phyloP scores from a whole-genome alignment of 2,797 vertebrate genomes.

The Gymnoscopelus braueri region DNA sequence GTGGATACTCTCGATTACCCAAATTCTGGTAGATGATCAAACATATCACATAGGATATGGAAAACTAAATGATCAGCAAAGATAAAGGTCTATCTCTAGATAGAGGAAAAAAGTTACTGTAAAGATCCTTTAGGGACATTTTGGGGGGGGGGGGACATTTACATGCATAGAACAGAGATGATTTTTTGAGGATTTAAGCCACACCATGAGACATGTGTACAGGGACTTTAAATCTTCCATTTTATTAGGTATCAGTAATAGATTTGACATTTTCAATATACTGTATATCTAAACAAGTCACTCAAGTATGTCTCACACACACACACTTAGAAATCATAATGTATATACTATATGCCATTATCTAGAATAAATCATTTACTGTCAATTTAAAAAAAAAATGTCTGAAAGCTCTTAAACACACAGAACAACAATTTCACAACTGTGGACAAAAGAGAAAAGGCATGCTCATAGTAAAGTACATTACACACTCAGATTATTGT shows the following conservation, averaged over 20 bases:
- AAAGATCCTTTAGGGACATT: background rate
- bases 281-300: conserved; percentile 60
- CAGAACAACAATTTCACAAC: conserved; percentile 55
- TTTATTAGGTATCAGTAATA: conserved; percentile 71
- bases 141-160: too few relatives aligned
- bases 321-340: conserved; percentile 49
- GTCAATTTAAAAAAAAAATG: conserved; percentile 40
- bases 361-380: conserved; percentile 34
- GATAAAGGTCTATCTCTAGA: too few relatives aligned
- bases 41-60: too few relatives aligned
- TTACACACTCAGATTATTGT: conserved; percentile 48
- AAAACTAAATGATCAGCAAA: too few relatives aligned
- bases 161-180: too few relatives aligned
- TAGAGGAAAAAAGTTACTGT: background rate
- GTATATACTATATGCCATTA: conserved; percentile 47
- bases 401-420: conserved; percentile 14
- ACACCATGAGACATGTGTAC: too few relatives aligned
- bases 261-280: conserved; percentile 54
- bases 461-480: conserved; percentile 69
- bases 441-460: conserved; percentile 58
- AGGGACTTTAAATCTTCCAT: conserved; percentile 16
- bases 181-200: too few relatives aligned
- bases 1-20: too few relatives aligned
- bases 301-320: conserved; percentile 56
- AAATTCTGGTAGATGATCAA: too few relatives aligned